A percentile compares a stretch with the other conserved stretches of the same genome.
Conservation (phyloP, 2,797 vertebrate genomes). For the Cercopithecus neglectus region DNA sequence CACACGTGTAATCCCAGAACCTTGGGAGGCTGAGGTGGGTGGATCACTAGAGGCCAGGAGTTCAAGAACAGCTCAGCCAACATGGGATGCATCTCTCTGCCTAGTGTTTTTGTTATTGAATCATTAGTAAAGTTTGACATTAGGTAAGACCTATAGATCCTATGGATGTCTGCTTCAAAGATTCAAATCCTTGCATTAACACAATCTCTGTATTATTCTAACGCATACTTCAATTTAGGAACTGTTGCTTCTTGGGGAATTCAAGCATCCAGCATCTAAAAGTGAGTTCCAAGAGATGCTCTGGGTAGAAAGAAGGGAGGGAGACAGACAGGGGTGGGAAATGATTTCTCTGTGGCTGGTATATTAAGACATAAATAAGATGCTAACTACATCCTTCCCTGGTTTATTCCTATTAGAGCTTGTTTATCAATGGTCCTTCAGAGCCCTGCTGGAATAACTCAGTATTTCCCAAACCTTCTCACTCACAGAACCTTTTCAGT, state of each 20-base stretch:
- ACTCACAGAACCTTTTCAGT: neutral
- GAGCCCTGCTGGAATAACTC: neutral
- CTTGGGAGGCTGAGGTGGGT: neutral
- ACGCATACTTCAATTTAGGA: rapidly evolving
- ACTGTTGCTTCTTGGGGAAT: rapidly evolving
- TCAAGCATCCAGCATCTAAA: neutral
- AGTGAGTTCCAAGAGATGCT: neutral
- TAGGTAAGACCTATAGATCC: neutral
- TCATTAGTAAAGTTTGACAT: neutral
- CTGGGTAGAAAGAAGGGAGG: neutral
- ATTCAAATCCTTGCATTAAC: rapidly evolving
- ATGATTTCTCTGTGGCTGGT: neutral
- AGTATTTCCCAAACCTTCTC: neutral
- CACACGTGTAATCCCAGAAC: neutral
- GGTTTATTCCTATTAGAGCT: rapidly evolving
- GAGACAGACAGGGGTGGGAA: too few relatives aligned
- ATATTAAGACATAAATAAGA: neutral
- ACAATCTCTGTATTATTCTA: rapidly evolving
- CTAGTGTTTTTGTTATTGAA: too few relatives aligned
- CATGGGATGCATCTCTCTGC: neutral
- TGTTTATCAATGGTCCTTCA: rapidly evolving
- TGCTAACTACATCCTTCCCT: too few relatives aligned
- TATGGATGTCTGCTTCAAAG: rapidly evolving
- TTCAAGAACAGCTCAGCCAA: neutral
- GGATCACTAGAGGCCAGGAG: neutral